Conservation (phyloP, 2,888 invertebrate species). For the Ormyrus thymus region DNA sequence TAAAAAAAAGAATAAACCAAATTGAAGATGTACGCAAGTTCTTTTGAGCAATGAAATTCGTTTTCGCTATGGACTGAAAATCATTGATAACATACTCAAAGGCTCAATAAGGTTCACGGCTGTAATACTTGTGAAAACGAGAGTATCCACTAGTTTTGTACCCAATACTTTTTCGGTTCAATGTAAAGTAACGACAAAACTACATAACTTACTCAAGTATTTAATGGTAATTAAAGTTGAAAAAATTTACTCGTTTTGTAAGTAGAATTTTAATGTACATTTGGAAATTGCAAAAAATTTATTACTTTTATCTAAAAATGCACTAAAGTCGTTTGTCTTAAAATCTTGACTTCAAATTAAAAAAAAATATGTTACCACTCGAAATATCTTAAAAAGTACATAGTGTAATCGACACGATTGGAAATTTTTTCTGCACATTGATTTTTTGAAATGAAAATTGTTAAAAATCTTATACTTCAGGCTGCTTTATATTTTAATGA, state of each 20-base stretch:
- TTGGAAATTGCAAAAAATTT: not conserved
- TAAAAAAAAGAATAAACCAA: slow-evolving; percentile 6
- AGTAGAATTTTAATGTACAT: slow-evolving; percentile 1
- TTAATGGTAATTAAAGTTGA: slow-evolving; percentile 59
- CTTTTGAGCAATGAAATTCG: slow-evolving; percentile 63
- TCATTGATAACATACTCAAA: slow-evolving; percentile 26
- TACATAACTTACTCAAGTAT: slow-evolving; percentile 68
- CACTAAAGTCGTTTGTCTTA: not conserved
- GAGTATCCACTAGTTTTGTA: slow-evolving; percentile 65
- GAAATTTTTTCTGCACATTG: too few relatives aligned
- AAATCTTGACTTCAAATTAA: slow-evolving; percentile 2
- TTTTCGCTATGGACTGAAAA: slow-evolving; percentile 21
- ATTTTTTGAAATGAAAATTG: not conserved
- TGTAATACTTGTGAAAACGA: slow-evolving; percentile 53
- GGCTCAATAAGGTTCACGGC: slow-evolving; percentile 35
- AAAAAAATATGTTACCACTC: not conserved
- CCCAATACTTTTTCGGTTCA: slow-evolving; percentile 67
- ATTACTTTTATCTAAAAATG: not conserved
- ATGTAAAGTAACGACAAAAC: slow-evolving; percentile 59
- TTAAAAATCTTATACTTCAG: not conserved
- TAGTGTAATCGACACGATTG: too few relatives aligned
- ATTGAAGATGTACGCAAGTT: slow-evolving; percentile 48
- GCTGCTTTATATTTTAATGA: slow-evolving; percentile 15
- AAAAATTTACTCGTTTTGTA: slow-evolving; percentile 33
- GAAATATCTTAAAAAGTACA: not conserved